Percentiles rank a stretch among this genome's conserved stretches.
Conservation (phyloP, 2,888 invertebrate genomes). For the Torymus auratus region DNA sequence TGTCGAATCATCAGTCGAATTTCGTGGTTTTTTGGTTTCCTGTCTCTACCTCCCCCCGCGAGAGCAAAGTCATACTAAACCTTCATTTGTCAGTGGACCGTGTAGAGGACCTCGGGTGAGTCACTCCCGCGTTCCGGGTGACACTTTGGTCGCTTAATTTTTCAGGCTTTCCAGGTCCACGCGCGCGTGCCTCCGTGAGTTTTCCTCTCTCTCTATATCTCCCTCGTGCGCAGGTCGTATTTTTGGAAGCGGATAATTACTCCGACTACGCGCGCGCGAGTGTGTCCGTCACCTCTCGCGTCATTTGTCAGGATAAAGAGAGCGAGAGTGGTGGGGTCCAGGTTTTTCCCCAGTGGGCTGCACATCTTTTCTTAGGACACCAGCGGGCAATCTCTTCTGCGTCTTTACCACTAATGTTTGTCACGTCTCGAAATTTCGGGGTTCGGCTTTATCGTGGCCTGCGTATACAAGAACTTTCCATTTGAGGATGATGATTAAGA, state of each 20-base stretch:
- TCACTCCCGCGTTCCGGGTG: slow-evolving; percentile 30
- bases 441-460: not conserved
- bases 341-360: not conserved
- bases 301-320: slow-evolving; percentile 59
- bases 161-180: slow-evolving; percentile 56
- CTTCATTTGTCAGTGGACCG: slow-evolving; percentile 40
- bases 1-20: slow-evolving; percentile 56
- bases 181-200: slow-evolving; percentile 9
- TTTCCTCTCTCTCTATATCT: not conserved
- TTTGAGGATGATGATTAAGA: slow-evolving; percentile 31
- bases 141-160: slow-evolving; percentile 58
- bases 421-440: slow-evolving; percentile 33
- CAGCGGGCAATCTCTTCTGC: not conserved
- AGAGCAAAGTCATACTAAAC: not conserved
- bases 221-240: slow-evolving; percentile 37
- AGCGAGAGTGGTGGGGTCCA: not conserved
- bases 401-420: slow-evolving; percentile 17
- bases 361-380: slow-evolving; percentile 24
- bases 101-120: slow-evolving; percentile 39
- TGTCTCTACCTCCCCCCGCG: not conserved
- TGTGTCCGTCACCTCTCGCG: slow-evolving; percentile 48
- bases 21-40: slow-evolving; percentile 48
- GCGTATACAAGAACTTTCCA: slow-evolving; percentile 22
- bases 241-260: slow-evolving; percentile 59
- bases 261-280: slow-evolving; percentile 21